Conservation (phyloP, 2,113 vertebrate species). For the Daubentonia madagascariensis region DNA sequence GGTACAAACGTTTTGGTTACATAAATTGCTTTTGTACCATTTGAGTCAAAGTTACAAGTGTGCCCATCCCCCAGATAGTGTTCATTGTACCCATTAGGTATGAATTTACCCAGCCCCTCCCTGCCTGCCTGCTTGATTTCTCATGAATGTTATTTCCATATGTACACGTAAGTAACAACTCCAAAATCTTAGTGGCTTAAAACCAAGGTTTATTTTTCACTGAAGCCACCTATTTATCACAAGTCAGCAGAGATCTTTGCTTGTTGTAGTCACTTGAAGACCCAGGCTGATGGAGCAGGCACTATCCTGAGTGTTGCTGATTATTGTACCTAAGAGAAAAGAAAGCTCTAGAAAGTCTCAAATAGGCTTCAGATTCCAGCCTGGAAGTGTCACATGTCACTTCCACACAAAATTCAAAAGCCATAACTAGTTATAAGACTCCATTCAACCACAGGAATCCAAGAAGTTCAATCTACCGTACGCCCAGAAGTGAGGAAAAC, state of each 20-base stretch:
- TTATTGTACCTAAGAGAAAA: background rate
- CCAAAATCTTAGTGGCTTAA: slow-evolving; percentile 23
- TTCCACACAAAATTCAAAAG: background rate
- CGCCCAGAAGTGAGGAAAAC: background rate
- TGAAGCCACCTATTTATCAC: background rate
- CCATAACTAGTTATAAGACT: background rate
- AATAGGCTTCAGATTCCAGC: background rate
- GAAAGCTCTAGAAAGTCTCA: background rate
- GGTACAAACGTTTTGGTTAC: too few species aligned
- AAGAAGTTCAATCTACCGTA: background rate
- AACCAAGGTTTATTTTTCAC: background rate
- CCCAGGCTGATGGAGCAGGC: background rate
- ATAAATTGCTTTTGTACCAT: too few species aligned
- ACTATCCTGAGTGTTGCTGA: background rate
- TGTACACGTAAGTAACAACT: too few species aligned
- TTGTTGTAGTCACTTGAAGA: background rate
- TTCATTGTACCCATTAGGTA: too few species aligned
- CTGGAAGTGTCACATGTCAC: background rate
- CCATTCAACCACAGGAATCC: background rate
- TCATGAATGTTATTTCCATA: too few species aligned
- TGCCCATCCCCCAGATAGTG: too few species aligned
- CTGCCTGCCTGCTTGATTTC: too few species aligned
- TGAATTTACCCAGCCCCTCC: too few species aligned
- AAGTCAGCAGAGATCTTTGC: background rate
- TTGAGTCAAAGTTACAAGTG: too few species aligned